A percentile compares a stretch with the other conserved stretches of the same genome.
Evolutionary conservation across 1,140 invertebrate species (phyloP).

Genomic region (Mycetomoellerius zeteki): DNA sequence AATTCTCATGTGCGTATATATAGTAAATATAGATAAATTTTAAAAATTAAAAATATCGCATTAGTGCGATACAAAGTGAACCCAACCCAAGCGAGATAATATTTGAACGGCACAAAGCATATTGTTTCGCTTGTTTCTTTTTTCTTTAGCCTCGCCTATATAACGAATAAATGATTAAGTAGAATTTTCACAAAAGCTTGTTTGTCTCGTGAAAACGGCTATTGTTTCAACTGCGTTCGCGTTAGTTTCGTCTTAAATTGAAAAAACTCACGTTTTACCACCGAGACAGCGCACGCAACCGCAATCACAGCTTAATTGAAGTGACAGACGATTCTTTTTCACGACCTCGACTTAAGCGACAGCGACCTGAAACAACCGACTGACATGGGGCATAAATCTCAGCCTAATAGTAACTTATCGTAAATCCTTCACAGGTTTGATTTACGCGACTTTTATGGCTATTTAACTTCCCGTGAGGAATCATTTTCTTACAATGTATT

Average conservation of each 20-base stretch:
- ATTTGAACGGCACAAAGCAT: background rate
- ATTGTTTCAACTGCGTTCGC: conserved; percentile 14
- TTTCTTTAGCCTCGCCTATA: background rate
- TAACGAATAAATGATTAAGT: conserved; percentile 19
- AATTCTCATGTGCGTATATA: too few relatives aligned
- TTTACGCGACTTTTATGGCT: conserved; percentile 59
- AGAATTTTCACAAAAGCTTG: conserved; percentile 30
- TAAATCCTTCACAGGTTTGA: conserved; percentile 56
- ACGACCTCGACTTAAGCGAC: background rate
- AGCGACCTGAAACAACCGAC: conserved; percentile 18
- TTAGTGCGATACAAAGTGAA: background rate
- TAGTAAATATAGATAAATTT: background rate
- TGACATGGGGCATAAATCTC: conserved; percentile 42
- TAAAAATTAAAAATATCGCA: background rate
- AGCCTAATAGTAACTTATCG: conserved; percentile 49
- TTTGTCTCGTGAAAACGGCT: background rate
- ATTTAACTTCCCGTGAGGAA: conserved; percentile 43
- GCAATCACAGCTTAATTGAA: conserved; percentile 44
- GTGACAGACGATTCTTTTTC: conserved; percentile 26
- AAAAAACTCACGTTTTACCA: conserved; percentile 15
- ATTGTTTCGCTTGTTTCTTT: background rate
- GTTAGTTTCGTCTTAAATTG: background rate
- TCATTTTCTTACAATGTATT: conserved; percentile 48
- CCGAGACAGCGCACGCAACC: background rate
- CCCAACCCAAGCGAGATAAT: background rate